Evolutionary conservation across 2,888 invertebrate species (phyloP), one percentile per base, ranked within the genome.

Genomic region (Proisotoma minuta): DNA sequence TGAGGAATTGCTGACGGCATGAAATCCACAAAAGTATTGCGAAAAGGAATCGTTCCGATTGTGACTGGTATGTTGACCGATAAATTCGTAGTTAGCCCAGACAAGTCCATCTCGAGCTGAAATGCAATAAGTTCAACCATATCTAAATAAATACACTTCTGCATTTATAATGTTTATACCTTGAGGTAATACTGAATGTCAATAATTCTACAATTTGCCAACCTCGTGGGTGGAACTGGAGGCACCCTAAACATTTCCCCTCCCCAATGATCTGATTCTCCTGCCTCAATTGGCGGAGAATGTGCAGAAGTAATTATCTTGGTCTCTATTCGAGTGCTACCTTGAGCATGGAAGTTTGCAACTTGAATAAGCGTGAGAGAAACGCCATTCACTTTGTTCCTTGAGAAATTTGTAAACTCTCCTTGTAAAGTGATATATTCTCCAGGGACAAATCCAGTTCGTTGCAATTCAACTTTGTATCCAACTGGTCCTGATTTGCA

Each of bases 401-500:
- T 51, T 24, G 65, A 65, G 18, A 39, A 28, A 24, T 68, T 68
- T 0, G 24, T 29, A 0, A 68, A 51, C 22, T 61, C 65, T 5
- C 18, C 4, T 1, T n/a, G n/a, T 27, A 65, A 57, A 8, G 54
- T 22, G 1, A 61, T 22, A 8, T 34, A 34, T 47, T 68, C 64
- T 18, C 68, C 64, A 23, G 68, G 61, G 5, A 63, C 63, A 39
- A 57, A 63, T 3, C 62, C 57, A 15, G 8, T 22, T 50, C 50
- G 29, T 3, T 28, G 34, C 43, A 65, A 15, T n/a, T 53, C 28
- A 24, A 64, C 23, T 15, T 34, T 34, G 34, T 34, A 34, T 3
- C 57, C 62, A n/a, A 67, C 28, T 3, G 65, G 65, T 0, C 68
- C 68, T 48, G 59, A 61, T 15, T 22, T 47, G n/a, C 65, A 65